Evolutionary conservation across 1,140 invertebrate species (phyloP).

Genomic region (Atta colombica): DNA sequence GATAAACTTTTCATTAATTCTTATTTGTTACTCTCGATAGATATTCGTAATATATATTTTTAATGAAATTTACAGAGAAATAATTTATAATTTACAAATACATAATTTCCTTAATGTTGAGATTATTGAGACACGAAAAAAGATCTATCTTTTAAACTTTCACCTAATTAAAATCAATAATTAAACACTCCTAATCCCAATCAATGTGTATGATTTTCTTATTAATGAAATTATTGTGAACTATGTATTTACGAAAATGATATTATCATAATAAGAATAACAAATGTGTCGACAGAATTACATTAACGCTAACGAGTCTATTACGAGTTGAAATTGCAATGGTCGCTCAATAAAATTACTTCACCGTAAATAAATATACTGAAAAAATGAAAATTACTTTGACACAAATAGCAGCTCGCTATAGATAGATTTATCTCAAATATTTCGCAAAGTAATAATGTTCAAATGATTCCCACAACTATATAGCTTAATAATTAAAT

Average conservation of each 20-base stretch:
- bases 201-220: background rate
- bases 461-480: background rate
- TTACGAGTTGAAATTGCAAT: slow-evolving; percentile 11
- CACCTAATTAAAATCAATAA: background rate
- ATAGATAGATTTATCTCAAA: slow-evolving; percentile 17
- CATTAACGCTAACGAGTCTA: slow-evolving; percentile 25
- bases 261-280: slow-evolving; percentile 27
- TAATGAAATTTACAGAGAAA: background rate
- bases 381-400: slow-evolving; percentile 43
- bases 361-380: background rate
- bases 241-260: slow-evolving; percentile 1
- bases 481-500: background rate
- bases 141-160: background rate
- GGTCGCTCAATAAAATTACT: slow-evolving; percentile 7
- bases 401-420: background rate
- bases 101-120: background rate
- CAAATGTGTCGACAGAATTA: background rate
- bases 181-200: background rate
- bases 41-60: background rate
- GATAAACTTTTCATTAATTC: background rate
- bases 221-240: slow-evolving; percentile 22
- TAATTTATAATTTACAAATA: slow-evolving; percentile 6
- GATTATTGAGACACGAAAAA: background rate
- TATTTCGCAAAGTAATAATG: slow-evolving; percentile 18
- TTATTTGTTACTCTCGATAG: background rate